Evolutionary conservation across 1,140 invertebrate species (phyloP).

Genomic region (Andricus grossulariae): DNA sequence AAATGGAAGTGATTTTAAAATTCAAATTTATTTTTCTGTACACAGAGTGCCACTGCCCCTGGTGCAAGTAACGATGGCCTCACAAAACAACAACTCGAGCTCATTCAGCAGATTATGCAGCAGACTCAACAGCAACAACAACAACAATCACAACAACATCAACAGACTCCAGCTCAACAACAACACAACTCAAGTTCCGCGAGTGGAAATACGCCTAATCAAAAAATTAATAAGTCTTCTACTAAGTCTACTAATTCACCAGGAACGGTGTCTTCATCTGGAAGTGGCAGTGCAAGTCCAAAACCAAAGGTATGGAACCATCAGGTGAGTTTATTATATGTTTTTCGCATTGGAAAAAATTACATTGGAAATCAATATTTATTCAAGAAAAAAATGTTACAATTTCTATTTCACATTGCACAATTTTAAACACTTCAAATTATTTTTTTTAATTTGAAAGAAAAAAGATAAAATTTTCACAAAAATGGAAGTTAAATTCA

Average conservation of each 20-base stretch:
- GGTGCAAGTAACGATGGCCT: conserved; percentile 80
- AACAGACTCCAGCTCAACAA: conserved; percentile 22
- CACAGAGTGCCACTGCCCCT: conserved; percentile 70
- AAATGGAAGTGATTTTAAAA: background rate
- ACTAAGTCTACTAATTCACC: conserved; percentile 64
- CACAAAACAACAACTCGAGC: conserved; percentile 84
- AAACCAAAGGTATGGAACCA: conserved; percentile 73
- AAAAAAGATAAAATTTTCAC: no score
- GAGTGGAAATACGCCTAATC: conserved; percentile 58
- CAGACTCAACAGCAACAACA: conserved; percentile 79
- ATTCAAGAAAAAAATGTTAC: no score
- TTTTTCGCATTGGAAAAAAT: no score
- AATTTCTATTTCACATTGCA: no score
- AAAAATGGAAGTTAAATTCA: no score
- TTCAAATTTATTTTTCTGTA: conserved; percentile 38
- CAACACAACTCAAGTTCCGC: conserved; percentile 54
- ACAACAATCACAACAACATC: conserved; percentile 60
- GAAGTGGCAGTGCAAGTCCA: conserved; percentile 63
- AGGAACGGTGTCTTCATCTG: conserved; percentile 60
- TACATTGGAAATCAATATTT: no score
- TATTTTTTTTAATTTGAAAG: no score
- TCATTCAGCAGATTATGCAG: conserved; percentile 87
- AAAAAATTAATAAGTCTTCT: conserved; percentile 67
- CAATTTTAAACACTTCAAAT: no score
- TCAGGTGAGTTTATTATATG: conserved; percentile 60